These are phyloP conservation scores for Polyodon spathula DNA, from an alignment of 2,113 vertebrate species.

Conservation along the genomic window DNA sequence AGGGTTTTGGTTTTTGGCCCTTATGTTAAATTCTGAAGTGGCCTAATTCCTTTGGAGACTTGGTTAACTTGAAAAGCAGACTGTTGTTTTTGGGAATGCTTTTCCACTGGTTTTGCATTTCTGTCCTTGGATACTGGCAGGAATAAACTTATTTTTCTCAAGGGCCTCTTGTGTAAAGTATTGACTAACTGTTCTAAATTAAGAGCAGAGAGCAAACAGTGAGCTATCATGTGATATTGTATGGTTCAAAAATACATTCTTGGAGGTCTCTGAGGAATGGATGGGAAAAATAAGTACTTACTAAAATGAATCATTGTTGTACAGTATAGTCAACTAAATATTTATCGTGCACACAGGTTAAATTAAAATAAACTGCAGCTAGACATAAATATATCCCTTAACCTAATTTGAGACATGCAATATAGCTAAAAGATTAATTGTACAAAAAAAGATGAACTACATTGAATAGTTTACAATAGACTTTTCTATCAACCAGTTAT, in stretches of 20 bases:
- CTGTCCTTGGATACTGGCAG: conserved; percentile 4
- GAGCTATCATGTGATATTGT: conserved; percentile 24
- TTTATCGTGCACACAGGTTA: too few relatives aligned
- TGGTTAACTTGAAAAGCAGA: conserved; percentile 34
- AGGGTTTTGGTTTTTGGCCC: background rate
- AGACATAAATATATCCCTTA: too few relatives aligned
- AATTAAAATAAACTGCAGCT: too few relatives aligned
- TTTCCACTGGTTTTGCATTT: conserved; percentile 18
- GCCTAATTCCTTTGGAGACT: conserved; percentile 4
- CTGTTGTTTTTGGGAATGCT: conserved; percentile 31
- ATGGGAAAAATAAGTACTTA: too few relatives aligned
- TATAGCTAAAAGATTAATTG: too few relatives aligned
- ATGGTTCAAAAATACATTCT: conserved; percentile 19
- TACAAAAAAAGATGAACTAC: too few relatives aligned
- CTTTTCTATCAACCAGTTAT: too few relatives aligned
- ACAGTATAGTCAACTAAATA: too few relatives aligned
- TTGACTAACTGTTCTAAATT: conserved; percentile 25
- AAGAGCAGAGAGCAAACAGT: conserved; percentile 20
- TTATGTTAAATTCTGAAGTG: background rate
- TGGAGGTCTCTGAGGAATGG: conserved; percentile 5
- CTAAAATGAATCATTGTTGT: too few relatives aligned
- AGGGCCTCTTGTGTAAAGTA: conserved; percentile 14
- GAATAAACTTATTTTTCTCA: conserved; percentile 15
- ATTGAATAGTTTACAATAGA: too few relatives aligned
- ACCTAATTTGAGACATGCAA: too few relatives aligned